Evolutionary conservation across 1,140 invertebrate species (phyloP).

Genomic region (Diabrotica virgifera): DNA sequence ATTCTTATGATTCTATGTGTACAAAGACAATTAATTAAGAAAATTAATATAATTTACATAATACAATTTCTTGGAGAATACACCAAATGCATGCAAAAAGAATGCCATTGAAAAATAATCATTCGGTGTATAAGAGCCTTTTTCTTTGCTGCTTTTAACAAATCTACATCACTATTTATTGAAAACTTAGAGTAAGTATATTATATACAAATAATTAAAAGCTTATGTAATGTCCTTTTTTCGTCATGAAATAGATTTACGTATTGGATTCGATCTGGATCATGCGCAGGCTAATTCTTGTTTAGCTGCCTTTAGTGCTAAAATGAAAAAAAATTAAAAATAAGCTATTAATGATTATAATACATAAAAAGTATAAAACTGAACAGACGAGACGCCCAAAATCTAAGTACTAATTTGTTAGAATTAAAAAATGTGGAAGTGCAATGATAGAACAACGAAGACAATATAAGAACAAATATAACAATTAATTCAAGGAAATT

Average conservation of each 20-base stretch:
- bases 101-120: too few relatives aligned
- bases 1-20: too few relatives aligned
- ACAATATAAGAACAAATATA: neutral
- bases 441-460: neutral
- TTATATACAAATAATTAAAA: too few relatives aligned
- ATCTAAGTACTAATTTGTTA: neutral
- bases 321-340: slow-evolving; percentile 39
- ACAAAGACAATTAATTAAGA: too few relatives aligned
- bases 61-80: too few relatives aligned
- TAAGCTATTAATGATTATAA: neutral
- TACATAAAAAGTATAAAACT: neutral
- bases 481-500: neutral
- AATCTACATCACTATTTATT: too few relatives aligned
- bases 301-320: slow-evolving; percentile 66
- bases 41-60: too few relatives aligned
- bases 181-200: too few relatives aligned
- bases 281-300: slow-evolving; percentile 64
- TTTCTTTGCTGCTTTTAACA: too few relatives aligned
- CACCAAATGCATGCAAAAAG: too few relatives aligned
- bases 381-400: neutral
- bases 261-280: slow-evolving; percentile 39
- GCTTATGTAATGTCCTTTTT: neutral
- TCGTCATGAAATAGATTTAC: neutral
- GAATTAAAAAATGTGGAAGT: neutral
- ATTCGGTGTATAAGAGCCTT: too few relatives aligned